Base-by-base conservation (phyloP, 1,140 invertebrate species). In the Cydia amplana region DNA sequence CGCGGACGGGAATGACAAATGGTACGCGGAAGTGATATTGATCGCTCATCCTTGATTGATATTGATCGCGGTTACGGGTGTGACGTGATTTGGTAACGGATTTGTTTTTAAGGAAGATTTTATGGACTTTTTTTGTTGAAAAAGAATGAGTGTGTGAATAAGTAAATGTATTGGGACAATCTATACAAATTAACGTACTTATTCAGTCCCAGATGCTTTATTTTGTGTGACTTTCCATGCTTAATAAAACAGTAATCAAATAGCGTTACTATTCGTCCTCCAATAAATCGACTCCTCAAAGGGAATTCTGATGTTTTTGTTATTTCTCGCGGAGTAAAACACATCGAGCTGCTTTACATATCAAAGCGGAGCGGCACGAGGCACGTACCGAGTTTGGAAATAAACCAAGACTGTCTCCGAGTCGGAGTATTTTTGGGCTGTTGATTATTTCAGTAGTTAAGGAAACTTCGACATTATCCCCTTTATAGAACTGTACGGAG, bases 361-460 rank as follows among this genome's bases (percentile, higher is more conserved):
- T 60, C 55, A 60, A 60, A 60, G 55, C 18, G 20, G 20, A n/a
- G 55, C 4, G 4, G 43, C 3, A 40, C 51, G 51, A 55, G 6
- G 55, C 55, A 23, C 55, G 20, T 55, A 23, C 18, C 18, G 7
- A 20, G 7, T 51, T 60, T 12, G 20, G 55, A 60, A 55, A 18
- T 18, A 55, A 49, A 49, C 14, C 51, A 14, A 60, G 49, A 51
- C 49, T 51, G 49, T n/a, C 20, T 60, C 4, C 20, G 18, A 23
- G 55, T 10, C 4, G 55, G n/a, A 5, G 1, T 60, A 60, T 60
- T 60, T 60, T 12, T 23, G 20, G n/a, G 55, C n/a, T 60, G 55
- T 60, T 55, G 43, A 46, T 55, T 55, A 18, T 55, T 60, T 60
- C 23, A 23, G 55, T 60, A 60, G 55, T 60, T 60, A 60, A 20